Base-by-base conservation (phyloP, 1,140 invertebrate genomes). In the Calycopis cecrops region DNA sequence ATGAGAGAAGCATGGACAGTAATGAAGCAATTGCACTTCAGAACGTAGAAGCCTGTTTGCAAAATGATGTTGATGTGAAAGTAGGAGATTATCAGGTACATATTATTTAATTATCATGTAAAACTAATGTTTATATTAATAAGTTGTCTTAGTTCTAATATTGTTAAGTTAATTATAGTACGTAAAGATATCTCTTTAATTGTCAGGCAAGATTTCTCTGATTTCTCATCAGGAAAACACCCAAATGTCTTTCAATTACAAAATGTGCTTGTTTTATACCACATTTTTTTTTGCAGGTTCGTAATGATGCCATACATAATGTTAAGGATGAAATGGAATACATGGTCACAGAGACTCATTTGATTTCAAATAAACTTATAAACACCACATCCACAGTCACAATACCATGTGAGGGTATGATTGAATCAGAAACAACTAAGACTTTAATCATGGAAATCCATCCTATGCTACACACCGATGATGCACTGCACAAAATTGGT, bases 371-470 rank as follows among this genome's bases (percentile, higher is more conserved):
- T 42, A 82, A 85, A 67, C 53, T 85, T 3, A 77, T 79, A 35
- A 83, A 82, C 50, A 79, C 79, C 6, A 80, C 77, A 42, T 79
- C 73, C 33, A 82, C 78, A 0, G 61, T 81, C 12, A 78, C 78
- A 0, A 75, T 71, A 42, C 68, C 76, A 0, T 66, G 69, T 6
- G 68, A 81, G 34, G 74, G 73, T 0, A 21, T 80, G 4, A 76
- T 71, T 16, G 64, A 79, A 40, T 74, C 78, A 21, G 59, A 78
- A 61, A 76, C 73, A 7, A 82, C 74, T 0, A 79, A 80, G 47
- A 82, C 79, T 0, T 59, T 82, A 54, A 70, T 85, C n/a, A 81
- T 85, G 79, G 80, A 81, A 71, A 82, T 84, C 40, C 62, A 76
- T 9, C 77, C 80, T 3, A 74, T 82, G 62, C 48, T 70, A 40